phyloP scores from a whole-genome alignment of 2,113 vertebrate species.

The Muscicapa adusta region DNA sequence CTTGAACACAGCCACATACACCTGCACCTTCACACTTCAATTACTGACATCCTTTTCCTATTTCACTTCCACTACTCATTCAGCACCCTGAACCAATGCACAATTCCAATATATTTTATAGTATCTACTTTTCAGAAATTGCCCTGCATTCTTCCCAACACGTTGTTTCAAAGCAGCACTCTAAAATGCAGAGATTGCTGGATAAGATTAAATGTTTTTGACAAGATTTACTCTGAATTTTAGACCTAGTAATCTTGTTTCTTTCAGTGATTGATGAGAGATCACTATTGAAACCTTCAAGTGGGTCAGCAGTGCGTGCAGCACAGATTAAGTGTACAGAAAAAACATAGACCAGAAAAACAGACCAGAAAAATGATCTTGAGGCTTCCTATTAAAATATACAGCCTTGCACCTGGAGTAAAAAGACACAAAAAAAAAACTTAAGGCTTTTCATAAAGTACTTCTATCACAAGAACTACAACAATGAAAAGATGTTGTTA shows the following conservation, averaged over 20 bases:
- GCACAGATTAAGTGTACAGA: background rate
- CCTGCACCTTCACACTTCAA: background rate
- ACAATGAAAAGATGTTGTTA: background rate
- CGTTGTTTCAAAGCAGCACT: background rate
- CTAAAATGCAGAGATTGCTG: background rate
- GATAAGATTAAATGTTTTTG: background rate
- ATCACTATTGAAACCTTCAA: slow-evolving; percentile 7
- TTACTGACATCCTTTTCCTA: background rate
- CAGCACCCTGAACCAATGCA: background rate
- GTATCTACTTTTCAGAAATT: background rate
- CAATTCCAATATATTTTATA: background rate
- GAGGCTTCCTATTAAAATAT: background rate
- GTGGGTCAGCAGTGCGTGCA: background rate
- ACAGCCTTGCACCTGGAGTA: background rate
- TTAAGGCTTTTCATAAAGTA: background rate
- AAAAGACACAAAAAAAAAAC: background rate
- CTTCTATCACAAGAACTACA: background rate
- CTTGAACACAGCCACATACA: background rate
- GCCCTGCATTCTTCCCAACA: background rate
- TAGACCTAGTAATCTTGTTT: background rate
- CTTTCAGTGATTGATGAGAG: slow-evolving; percentile 11
- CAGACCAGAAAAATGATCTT: background rate
- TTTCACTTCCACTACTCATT: background rate
- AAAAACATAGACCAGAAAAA: background rate
- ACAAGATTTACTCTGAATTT: background rate